Base-by-base conservation (phyloP, 2,113 vertebrate species). In the Oryzias melastigma region DNA sequence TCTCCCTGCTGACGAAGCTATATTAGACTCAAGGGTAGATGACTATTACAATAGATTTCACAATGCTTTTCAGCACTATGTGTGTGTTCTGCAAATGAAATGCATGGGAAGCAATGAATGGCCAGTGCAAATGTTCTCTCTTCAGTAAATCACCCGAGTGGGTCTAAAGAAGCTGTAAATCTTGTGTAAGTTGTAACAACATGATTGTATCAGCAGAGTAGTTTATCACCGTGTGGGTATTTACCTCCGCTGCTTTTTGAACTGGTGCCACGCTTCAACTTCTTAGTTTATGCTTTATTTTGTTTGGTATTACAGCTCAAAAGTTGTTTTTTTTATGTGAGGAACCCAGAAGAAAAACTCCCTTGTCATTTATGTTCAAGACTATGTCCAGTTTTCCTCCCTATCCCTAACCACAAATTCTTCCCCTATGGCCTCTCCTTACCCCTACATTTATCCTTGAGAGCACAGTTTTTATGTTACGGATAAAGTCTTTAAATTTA, bases 1-100 rank as follows among this genome's bases (percentile, higher is more conserved):
- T 82, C 82, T 81, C 78, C 4, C 52, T 85, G 86, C 86, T 87
- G 88, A 90, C 83, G 56, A 76, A 82, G 88, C 86, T 50, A 59
- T 80, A 84, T 80, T 55, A 84, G 44, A 75, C 72, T 62, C 68
- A 70, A 41, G 61, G 62, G 56, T 75, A 59, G 75, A 83, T 43
- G 65, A 74, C 70, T 81, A 64, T 78, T 85, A 77, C 75, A 67
- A 57, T 71, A 70, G 75, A 71, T 78, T 81, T 83, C 76, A 75
- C 75, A 73, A 62, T 74, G 78, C 66, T 72, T 77, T 64, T 80
- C 50, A 66, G 61, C 52, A 5, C 52, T 19, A 20, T 57, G 56
- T 49, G 77, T 46, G 62, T 61, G 53, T 65, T 18, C 35, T 67
- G 61, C 69, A 70, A 84, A 68, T 63, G 49, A 73, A 81, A 63